Conservation (phyloP, 2,888 invertebrate species). For the Athalia cordata region DNA sequence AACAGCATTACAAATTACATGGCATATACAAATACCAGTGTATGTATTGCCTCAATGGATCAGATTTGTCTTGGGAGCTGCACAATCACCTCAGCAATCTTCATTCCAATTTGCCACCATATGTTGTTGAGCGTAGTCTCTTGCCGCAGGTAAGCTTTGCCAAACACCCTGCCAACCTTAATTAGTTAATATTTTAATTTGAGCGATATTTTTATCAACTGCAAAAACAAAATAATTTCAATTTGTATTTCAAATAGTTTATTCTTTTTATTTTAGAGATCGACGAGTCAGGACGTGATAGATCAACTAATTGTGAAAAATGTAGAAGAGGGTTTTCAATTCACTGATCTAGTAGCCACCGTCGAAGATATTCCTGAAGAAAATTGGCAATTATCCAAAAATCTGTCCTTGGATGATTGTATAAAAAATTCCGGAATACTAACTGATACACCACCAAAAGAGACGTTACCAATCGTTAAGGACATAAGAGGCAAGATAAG, state of each 20-base stretch:
- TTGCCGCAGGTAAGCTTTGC: conserved; percentile 58
- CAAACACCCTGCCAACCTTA: background rate
- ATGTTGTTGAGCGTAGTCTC: conserved; percentile 67
- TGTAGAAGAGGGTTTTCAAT: conserved; percentile 58
- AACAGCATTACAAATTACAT: conserved; percentile 72
- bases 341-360: conserved; percentile 43
- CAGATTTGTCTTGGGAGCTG: conserved; percentile 69
- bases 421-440: background rate
- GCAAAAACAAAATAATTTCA: background rate
- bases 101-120: conserved; percentile 72
- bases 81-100: conserved; percentile 73
- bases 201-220: background rate
- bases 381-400: conserved; percentile 36
- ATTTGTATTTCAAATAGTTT: background rate
- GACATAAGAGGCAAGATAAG: conserved; percentile 21
- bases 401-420: background rate
- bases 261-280: conserved; percentile 53
- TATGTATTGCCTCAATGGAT: conserved; percentile 74
- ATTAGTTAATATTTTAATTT: background rate
- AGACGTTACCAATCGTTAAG: background rate
- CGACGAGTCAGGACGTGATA: conserved; percentile 61
- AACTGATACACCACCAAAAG: background rate
- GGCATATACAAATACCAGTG: conserved; percentile 74
- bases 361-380: conserved; percentile 41
- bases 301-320: conserved; percentile 64